These are phyloP conservation scores for Scaptodrosophila lebanonensis DNA, from an alignment of 1,140 invertebrate species.

Conservation along the genomic window DNA sequence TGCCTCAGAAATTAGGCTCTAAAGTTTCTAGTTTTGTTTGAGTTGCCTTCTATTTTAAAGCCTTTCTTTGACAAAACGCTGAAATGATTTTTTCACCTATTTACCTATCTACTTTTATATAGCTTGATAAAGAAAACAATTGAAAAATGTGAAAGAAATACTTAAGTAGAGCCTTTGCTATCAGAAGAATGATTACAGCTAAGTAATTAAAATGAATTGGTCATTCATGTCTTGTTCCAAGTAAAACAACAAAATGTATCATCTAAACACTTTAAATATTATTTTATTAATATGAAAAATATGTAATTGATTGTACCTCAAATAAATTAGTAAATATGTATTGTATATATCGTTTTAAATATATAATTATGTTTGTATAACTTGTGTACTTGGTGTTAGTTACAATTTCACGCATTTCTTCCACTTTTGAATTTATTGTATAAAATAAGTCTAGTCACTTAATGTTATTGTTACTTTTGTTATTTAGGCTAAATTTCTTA, in stretches of 20 bases:
- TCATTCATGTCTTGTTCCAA: background rate
- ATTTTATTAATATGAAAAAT: slow-evolving; percentile 69
- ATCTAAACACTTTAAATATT: slow-evolving; percentile 37
- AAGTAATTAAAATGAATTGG: background rate
- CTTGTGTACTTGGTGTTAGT: slow-evolving; percentile 63
- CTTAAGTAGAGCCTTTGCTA: no score
- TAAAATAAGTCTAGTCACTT: slow-evolving; percentile 51
- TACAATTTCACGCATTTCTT: slow-evolving; percentile 49
- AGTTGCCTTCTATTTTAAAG: no score
- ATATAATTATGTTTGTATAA: slow-evolving; percentile 30
- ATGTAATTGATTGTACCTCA: slow-evolving; percentile 45
- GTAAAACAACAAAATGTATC: slow-evolving; percentile 76
- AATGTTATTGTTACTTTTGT: slow-evolving; percentile 42
- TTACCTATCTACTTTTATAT: no score
- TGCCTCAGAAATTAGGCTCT: no score
- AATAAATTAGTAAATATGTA: slow-evolving; percentile 66
- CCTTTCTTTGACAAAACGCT: no score
- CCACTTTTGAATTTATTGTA: slow-evolving; percentile 46
- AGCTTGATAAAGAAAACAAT: no score
- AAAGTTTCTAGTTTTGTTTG: no score
- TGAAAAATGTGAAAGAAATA: no score
- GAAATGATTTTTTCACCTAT: no score
- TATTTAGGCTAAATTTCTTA: slow-evolving; percentile 65
- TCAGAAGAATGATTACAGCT: no score
- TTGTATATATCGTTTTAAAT: slow-evolving; percentile 48